Evolutionary conservation across 2,888 invertebrate species (phyloP), one percentile per base, ranked within the genome.

Genomic region (Laspeyria flexula): DNA sequence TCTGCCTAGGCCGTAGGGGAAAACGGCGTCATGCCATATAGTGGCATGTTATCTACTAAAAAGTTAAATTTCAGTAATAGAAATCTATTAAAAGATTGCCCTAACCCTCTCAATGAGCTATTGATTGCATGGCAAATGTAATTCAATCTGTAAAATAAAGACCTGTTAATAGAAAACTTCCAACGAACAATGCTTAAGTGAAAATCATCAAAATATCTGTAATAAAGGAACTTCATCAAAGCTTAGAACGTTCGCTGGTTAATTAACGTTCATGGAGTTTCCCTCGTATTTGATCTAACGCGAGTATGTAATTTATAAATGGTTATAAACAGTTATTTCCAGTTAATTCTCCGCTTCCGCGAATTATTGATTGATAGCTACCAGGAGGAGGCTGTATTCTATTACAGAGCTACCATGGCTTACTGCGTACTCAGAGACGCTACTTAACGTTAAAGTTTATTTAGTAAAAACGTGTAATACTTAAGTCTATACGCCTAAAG

Each of bases 311-410:
- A 71, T 73, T 65, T 65, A 13, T 58, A 60, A 71, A 65, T 60
- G 59, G 56, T 63, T 67, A 55, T 55, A 63, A 63, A 58, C 68
- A 60, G 74, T 65, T 63, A 74, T 61, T 58, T 60, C 34, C 42
- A 50, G 55, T 64, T 67, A 67, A 62, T 64, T 52, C 52, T 27
- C 16, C 23, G 51, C 60, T 69, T 71, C 69, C 65, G 58, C 61
- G 41, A 67, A 66, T 67, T 65, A 65, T 64, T 71, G 67, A 71
- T 71, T 67, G 70, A 73, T 71, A 56, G 44, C 57, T 45, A 34
- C 44, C 33, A 53, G 44, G 45, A 31, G 42, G 47, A 52, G 16
- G 54, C 9, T 42, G 45, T 48, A 38, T 55, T 43, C 42, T 66
- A 30, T 27, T 48, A 16, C 37, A 47, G n/a, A 35, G 55, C 42